Percentiles rank a stretch among this genome's conserved stretches.
Evolutionary conservation across 2,888 invertebrate genomes (phyloP).

Genomic region (Tetheella fluctuosa): DNA sequence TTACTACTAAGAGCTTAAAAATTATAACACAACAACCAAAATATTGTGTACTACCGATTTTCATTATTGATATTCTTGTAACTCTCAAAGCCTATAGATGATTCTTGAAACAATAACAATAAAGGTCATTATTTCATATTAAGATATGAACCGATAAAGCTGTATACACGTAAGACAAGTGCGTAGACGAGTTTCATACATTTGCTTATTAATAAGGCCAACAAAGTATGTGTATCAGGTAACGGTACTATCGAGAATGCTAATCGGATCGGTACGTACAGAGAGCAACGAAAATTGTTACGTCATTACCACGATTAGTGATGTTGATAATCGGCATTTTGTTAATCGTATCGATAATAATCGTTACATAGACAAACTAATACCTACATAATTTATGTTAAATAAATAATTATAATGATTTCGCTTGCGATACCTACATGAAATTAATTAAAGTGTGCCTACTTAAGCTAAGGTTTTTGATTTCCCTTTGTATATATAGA

Average conservation of each 20-base stretch:
- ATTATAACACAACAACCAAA: not conserved
- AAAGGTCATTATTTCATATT: conserved; percentile 2
- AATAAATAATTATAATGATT: too few relatives aligned
- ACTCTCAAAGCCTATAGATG: not conserved
- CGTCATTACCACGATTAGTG: conserved; percentile 6
- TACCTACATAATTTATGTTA: too few relatives aligned
- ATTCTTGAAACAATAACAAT: not conserved
- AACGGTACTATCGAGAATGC: conserved; percentile 63
- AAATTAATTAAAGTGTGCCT: too few relatives aligned
- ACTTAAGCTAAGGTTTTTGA: too few relatives aligned
- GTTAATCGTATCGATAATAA: not conserved
- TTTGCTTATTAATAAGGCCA: conserved; percentile 76
- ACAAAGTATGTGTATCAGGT: conserved; percentile 72
- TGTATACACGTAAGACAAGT: conserved; percentile 25
- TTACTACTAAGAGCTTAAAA: not conserved
- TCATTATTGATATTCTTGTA: conserved; percentile 1
- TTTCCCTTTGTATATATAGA: too few relatives aligned
- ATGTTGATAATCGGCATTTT: conserved; percentile 7
- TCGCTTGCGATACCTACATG: too few relatives aligned
- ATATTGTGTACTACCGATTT: conserved; percentile 2
- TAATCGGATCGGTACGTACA: conserved; percentile 44
- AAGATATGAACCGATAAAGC: conserved; percentile 12
- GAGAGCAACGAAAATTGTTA: conserved; percentile 13
- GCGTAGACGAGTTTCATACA: conserved; percentile 64
- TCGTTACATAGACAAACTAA: too few relatives aligned